A percentile compares a stretch with the other conserved stretches of the same genome.
phyloP scores from a whole-genome alignment of 2,797 vertebrate species.

The Gymnothorax javanicus region DNA sequence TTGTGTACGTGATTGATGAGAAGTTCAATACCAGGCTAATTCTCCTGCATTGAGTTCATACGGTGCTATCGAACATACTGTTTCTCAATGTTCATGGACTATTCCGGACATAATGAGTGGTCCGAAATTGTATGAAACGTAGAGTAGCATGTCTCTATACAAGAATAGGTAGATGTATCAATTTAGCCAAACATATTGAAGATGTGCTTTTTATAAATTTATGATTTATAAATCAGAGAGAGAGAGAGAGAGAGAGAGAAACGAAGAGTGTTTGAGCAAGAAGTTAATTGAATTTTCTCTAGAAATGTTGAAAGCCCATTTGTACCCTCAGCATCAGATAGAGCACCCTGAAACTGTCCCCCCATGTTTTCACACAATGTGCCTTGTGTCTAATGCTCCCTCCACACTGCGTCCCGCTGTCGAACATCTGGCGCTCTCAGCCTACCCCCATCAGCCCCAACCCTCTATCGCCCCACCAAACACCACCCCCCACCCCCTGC shows the following conservation, averaged over 20 bases:
- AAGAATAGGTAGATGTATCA: background rate
- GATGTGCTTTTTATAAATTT: background rate
- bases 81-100: too few species aligned
- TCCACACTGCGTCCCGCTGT: slow-evolving; percentile 41
- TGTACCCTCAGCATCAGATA: background rate
- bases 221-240: too few species aligned
- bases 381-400: slow-evolving; percentile 61
- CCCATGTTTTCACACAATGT: slow-evolving; percentile 54
- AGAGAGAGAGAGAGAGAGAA: too few species aligned
- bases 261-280: background rate
- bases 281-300: background rate
- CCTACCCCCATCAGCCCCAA: slow-evolving; percentile 46
- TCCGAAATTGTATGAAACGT: too few species aligned
- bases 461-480: too few species aligned
- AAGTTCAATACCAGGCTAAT: background rate
- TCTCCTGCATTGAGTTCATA: background rate
- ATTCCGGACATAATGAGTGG: too few species aligned
- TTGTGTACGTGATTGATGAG: background rate
- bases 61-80: too few species aligned
- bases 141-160: too few species aligned
- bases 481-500: background rate
- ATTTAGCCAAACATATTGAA: background rate
- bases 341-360: slow-evolving; percentile 44
- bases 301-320: slow-evolving; percentile 1
- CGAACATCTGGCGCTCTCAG: slow-evolving; percentile 66